Base-by-base conservation (phyloP, 2,113 vertebrate species). In the Plecturocebus donacophilus region DNA sequence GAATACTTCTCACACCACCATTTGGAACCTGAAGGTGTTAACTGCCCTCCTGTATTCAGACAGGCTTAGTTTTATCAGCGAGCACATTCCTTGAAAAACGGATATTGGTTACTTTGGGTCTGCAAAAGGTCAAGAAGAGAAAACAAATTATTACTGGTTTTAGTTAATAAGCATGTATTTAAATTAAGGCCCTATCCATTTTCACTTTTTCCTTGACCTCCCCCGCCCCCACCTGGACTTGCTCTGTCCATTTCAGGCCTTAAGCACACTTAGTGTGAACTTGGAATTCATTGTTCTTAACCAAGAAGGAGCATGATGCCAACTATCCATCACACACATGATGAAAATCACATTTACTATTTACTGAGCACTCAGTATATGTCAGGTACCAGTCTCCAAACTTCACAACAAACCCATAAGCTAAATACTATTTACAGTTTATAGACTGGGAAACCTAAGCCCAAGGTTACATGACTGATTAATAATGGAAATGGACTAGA, bases 211-310 rank as follows among this genome's bases (percentile, higher is more conserved):
- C 6, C 27, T 79, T 38, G 68, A 5, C 42, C 42, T 5, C 5
- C 42, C 42, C 42, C n/a, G 73, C 8, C 10, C 20, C 32, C 73
- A 12, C 4, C 10, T 40, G 58, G 21, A 21, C 20, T 38, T 90
- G 42, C 8, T 47, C 47, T 87, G 23, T 20, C 35, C 25, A 76
- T 71, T 91, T 82, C 25, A 83, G 94, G 23, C 4, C 10, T n/a
- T 70, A 88, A 89, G 7, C 3, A 77, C 30, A 64, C 17, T 49
- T 77, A 66, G 38, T 73, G 5, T 30, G 10, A 92, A 84, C 23
- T 66, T 92, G 75, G 40, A 94, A 87, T 81, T 77, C 38, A 83
- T 52, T 94, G 16, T 83, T 91, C 77, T 76, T n/a, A 87, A 61
- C 16, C 4, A 61, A 92, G 52, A 61, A 6, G n/a, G 5, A 77